Conservation (phyloP, 2,888 invertebrate species). For the Cantharis rufa region DNA sequence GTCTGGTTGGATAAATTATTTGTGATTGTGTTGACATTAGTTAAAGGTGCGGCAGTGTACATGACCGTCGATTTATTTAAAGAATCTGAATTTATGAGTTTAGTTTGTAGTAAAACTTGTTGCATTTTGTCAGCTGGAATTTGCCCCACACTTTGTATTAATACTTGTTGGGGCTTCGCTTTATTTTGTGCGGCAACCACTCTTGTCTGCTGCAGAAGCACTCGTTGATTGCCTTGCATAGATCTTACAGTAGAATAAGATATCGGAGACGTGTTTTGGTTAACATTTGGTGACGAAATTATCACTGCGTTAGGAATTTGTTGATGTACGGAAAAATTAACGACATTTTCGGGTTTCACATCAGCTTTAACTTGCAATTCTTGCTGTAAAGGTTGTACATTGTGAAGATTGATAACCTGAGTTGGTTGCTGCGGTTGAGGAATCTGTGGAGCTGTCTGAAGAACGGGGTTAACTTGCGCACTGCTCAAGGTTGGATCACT, state of each 20-base stretch:
- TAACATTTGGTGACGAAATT: constrained; percentile 42
- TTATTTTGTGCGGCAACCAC: constrained; percentile 26
- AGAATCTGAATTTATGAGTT: constrained; percentile 60
- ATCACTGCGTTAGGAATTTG: constrained; percentile 42
- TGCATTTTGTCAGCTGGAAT: constrained; percentile 50
- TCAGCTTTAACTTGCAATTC: constrained; percentile 12
- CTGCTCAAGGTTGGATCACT: constrained; percentile 8
- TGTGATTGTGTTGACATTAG: constrained; percentile 37
- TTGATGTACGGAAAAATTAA: constrained; percentile 29
- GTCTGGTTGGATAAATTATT: constrained; percentile 47
- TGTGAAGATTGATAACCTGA: constrained; percentile 7
- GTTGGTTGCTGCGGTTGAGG: background rate
- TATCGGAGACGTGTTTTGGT: constrained; percentile 40
- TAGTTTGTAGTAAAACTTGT: constrained; percentile 70
- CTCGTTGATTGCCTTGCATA: constrained; percentile 35
- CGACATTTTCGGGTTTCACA: background rate
- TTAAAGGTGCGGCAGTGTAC: constrained; percentile 57
- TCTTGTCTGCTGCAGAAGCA: constrained; percentile 33
- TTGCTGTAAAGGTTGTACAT: background rate
- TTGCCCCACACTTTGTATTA: constrained; percentile 51
- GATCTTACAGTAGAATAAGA: constrained; percentile 47
- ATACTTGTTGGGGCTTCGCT: constrained; percentile 39
- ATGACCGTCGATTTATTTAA: constrained; percentile 56
- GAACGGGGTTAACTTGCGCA: background rate
- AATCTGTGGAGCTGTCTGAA: background rate